Evolutionary conservation across 2,113 vertebrate genomes (phyloP).

Genomic region (Holacanthus passer): DNA sequence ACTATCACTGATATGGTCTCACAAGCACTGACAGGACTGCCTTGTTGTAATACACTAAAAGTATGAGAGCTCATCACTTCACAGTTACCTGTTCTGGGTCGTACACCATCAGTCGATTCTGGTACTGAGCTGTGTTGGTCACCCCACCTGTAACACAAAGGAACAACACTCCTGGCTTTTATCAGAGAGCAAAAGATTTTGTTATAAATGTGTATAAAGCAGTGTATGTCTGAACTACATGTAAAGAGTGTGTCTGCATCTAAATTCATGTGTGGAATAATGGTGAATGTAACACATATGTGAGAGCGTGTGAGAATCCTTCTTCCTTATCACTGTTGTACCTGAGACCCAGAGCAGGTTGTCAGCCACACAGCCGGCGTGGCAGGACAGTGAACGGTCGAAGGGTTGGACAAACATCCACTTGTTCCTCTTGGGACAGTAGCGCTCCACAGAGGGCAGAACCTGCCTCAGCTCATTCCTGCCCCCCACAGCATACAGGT

Average conservation of each 20-base stretch:
- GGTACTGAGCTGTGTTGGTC: conserved; percentile 98
- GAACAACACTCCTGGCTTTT: conserved; percentile 10
- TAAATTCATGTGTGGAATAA: not conserved
- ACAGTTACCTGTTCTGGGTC: conserved; percentile 92
- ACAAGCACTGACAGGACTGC: too few species aligned
- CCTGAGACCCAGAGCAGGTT: conserved; percentile 98
- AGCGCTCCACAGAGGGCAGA: conserved; percentile 94
- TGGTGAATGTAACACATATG: not conserved
- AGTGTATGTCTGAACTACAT: not conserved
- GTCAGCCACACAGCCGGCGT: conserved; percentile 95
- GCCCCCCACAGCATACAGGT: conserved; percentile 93
- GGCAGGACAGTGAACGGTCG: conserved; percentile 96
- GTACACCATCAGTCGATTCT: conserved; percentile 97
- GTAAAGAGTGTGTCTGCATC: not conserved
- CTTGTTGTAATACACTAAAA: not conserved
- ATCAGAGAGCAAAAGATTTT: not conserved
- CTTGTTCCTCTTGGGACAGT: conserved; percentile 97
- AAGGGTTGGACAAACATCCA: conserved; percentile 97
- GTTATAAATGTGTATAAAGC: conserved; percentile 9
- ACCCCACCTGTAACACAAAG: conserved; percentile 91
- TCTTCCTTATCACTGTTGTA: conserved; percentile 67
- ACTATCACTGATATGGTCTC: not conserved
- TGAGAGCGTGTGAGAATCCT: not conserved
- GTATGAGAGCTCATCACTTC: not conserved
- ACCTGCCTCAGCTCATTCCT: conserved; percentile 96